Conservation (phyloP, 2,113 vertebrate genomes). For the Lathamus discolor region DNA sequence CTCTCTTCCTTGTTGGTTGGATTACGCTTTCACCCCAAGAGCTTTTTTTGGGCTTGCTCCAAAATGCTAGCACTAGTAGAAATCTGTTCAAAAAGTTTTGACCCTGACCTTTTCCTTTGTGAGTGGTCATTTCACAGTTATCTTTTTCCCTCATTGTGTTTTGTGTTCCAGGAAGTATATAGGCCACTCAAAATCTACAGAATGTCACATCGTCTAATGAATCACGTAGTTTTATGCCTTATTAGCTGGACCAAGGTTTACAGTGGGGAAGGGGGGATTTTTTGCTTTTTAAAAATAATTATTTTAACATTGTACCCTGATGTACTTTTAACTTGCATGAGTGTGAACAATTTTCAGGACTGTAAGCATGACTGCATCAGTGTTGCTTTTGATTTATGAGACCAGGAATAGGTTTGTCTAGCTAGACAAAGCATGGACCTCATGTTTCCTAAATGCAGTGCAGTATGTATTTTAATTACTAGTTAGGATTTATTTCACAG, state of each 20-base stretch:
- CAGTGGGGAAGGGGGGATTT: neutral
- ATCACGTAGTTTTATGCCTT: neutral
- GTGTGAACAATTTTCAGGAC: neutral
- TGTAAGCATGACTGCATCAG: neutral
- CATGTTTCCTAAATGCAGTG: neutral
- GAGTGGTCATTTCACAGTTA: neutral
- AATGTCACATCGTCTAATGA: constrained; percentile 23
- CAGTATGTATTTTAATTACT: constrained; percentile 37
- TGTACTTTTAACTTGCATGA: neutral
- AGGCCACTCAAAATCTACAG: neutral
- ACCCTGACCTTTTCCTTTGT: neutral
- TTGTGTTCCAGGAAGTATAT: neutral
- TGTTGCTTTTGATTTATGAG: neutral
- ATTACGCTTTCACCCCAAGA: neutral
- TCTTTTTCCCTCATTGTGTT: neutral
- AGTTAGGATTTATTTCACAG: constrained; percentile 24
- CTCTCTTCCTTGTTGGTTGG: neutral
- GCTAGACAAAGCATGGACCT: neutral
- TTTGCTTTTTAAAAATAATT: neutral
- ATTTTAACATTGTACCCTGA: neutral
- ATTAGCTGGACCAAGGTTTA: neutral
- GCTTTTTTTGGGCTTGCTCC: neutral
- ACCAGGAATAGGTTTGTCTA: neutral
- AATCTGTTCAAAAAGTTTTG: neutral
- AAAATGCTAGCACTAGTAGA: neutral